Conservation (phyloP, 2,113 vertebrate species). For the Vulpes lagopus region DNA sequence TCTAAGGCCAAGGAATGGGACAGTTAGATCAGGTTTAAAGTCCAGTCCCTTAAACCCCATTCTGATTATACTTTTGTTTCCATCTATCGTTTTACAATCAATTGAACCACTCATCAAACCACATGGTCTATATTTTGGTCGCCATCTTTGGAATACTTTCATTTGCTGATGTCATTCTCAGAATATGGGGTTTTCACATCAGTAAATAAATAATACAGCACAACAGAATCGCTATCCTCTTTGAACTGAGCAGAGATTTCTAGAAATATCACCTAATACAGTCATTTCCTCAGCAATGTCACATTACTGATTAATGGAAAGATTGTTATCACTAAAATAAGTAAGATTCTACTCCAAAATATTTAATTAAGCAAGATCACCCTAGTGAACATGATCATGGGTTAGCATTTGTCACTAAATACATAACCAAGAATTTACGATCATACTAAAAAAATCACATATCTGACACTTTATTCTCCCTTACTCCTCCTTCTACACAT, state of each 20-base stretch:
- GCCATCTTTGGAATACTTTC: background rate
- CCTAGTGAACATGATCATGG: background rate
- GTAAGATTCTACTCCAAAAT: background rate
- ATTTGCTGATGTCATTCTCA: background rate
- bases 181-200: background rate
- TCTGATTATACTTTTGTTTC: background rate
- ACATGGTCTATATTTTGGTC: background rate
- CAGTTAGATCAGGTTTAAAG: background rate
- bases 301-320: background rate
- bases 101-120: background rate
- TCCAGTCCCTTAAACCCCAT: background rate
- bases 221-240: background rate
- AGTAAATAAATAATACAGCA: background rate
- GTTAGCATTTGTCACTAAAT: background rate
- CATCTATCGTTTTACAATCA: background rate
- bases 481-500: background rate
- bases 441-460: background rate
- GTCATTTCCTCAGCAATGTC: background rate
- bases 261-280: background rate
- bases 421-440: background rate
- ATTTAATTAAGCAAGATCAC: background rate
- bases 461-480: background rate
- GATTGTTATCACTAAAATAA: background rate
- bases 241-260: conserved; percentile 16
- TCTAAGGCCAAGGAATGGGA: background rate